phyloP scores from a whole-genome alignment of 2,113 vertebrate species.

The Dicentrarchus labrax region DNA sequence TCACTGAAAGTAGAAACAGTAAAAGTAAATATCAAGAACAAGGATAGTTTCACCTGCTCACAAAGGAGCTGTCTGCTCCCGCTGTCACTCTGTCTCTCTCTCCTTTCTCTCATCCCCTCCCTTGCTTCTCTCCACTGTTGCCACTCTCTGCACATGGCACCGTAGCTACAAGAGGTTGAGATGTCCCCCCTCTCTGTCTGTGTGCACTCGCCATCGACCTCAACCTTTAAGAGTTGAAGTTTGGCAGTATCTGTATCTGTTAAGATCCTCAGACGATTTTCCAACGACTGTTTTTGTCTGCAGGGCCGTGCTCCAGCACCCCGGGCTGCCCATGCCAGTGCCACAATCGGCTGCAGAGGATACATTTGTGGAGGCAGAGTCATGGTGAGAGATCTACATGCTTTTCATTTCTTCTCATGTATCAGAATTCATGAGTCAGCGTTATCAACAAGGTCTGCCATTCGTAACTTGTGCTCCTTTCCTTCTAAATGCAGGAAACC shows the following conservation, averaged over 20 bases:
- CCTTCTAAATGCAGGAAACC: constrained; percentile 88
- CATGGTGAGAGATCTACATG: constrained; percentile 85
- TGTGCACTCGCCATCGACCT: too few relatives aligned
- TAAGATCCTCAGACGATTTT: not conserved
- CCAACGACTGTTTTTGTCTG: constrained; percentile 21
- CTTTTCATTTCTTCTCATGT: not conserved
- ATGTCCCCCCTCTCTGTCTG: too few relatives aligned
- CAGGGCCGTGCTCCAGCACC: constrained; percentile 91
- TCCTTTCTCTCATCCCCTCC: too few relatives aligned
- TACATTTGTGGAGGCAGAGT: constrained; percentile 95
- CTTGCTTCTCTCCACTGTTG: too few relatives aligned
- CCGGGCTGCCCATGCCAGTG: constrained; percentile 91
- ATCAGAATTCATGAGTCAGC: not conserved
- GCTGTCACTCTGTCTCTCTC: too few relatives aligned
- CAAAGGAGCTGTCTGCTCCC: too few relatives aligned
- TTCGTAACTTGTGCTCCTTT: not conserved
- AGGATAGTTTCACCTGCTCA: too few relatives aligned
- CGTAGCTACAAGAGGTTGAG: too few relatives aligned
- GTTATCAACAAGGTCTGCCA: not conserved
- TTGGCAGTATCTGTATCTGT: not conserved
- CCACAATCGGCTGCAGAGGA: constrained; percentile 88
- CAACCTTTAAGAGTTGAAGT: not conserved
- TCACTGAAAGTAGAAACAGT: too few relatives aligned
- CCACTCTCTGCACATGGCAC: too few relatives aligned
- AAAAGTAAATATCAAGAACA: too few relatives aligned